Percentiles rank a stretch among this genome's conserved stretches.
These are phyloP conservation scores for Scartelaos histophorus DNA, from an alignment of 2,113 vertebrate genomes.

Conservation along the genomic window DNA sequence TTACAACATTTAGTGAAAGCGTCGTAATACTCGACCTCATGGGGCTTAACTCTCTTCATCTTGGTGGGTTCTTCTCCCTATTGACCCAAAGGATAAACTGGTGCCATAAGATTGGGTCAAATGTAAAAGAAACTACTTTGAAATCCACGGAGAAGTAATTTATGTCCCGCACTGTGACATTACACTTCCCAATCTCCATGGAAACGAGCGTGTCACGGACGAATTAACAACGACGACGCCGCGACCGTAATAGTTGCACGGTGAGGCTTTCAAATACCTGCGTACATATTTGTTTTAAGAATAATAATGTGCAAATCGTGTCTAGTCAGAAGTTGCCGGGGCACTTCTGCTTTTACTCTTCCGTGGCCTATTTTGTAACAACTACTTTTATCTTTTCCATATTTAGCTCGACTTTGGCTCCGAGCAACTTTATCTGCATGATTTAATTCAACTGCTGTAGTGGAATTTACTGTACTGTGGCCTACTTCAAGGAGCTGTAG, in stretches of 20 bases:
- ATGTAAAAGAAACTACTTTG: too few species aligned
- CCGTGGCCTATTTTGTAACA: constrained; percentile 1
- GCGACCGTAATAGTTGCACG: too few species aligned
- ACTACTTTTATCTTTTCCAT: constrained; percentile 7
- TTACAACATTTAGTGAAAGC: too few species aligned
- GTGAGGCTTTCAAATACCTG: background rate
- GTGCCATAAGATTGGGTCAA: too few species aligned
- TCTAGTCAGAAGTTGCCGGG: background rate
- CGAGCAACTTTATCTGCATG: background rate
- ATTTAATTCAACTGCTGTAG: constrained; percentile 1
- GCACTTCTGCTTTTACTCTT: background rate
- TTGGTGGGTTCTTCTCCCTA: too few species aligned
- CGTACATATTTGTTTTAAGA: background rate
- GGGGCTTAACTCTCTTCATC: too few species aligned
- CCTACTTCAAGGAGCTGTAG: background rate
- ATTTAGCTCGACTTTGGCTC: background rate
- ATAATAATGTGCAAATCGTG: background rate
- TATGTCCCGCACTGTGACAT: too few species aligned
- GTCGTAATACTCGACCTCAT: too few species aligned
- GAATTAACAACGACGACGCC: too few species aligned
- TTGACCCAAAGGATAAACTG: too few species aligned
- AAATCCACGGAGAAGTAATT: too few species aligned
- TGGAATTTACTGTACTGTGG: constrained; percentile 1
- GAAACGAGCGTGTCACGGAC: background rate
- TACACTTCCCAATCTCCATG: background rate